A percentile compares a stretch with the other conserved stretches of the same genome.
phyloP scores from a whole-genome alignment of 2,888 invertebrate species.

The Chymomyza caudatula region DNA sequence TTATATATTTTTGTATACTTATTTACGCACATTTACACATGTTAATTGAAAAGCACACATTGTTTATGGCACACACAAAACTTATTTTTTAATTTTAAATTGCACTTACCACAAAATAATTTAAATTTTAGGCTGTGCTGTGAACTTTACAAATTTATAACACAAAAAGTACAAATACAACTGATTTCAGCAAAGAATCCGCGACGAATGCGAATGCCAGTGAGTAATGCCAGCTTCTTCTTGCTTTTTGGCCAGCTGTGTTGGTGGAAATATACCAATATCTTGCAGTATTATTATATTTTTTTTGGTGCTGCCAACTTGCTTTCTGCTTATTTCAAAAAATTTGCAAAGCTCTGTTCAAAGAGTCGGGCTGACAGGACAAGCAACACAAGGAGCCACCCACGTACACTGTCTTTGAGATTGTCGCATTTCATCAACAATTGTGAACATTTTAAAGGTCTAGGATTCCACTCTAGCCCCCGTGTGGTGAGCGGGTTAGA shows the following conservation, averaged over 20 bases:
- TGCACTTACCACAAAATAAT: neutral
- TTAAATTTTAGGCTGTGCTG: neutral
- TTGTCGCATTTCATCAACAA: no score
- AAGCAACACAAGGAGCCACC: no score
- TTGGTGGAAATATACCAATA: neutral
- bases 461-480: no score
- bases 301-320: neutral
- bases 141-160: neutral
- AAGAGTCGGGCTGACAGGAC: no score
- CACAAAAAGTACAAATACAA: neutral
- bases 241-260: neutral
- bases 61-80: neutral
- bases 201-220: neutral
- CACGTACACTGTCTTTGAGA: no score
- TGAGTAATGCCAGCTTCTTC: neutral
- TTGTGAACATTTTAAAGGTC: no score
- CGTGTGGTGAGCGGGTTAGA: no score
- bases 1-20: neutral
- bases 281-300: neutral
- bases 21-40: neutral
- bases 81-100: neutral
- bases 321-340: no score
- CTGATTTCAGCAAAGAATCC: neutral
- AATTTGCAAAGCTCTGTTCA: neutral
- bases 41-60: conserved; percentile 1